Base-by-base conservation (phyloP, 2,888 invertebrate genomes). In the Leptinotarsa tumamoca region DNA sequence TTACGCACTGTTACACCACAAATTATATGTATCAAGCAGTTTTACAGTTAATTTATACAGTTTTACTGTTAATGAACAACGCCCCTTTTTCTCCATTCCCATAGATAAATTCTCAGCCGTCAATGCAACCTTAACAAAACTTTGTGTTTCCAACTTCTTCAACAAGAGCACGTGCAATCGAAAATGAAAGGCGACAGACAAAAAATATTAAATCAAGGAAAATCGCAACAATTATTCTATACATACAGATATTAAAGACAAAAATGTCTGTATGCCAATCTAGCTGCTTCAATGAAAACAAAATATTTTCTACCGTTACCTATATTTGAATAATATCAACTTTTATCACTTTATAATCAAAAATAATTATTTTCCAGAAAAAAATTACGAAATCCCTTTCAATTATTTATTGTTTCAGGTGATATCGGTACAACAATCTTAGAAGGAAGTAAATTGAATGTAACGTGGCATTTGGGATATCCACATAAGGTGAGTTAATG, bases 391-490 rank as follows among this genome's bases (percentile, higher is more conserved):
- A 43, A 10, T 43, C 5, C 43, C 7, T 43, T 13, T 5, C n/a
- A 33, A 15, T 13, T n/a, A 5, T 33, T n/a, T 63, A 33, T 43
- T 63, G 15, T 63, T 63, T 50, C 92, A 96, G 96, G 96, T 82
- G 91, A 92, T 83, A 90, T 94, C 84, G 93, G 92, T 87, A 97
- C 97, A 52, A 92, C 95, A 27, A 90, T 97, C 84, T 87, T 95
- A 78, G 92, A 96, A 21, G 97, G 97, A 72, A 94, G 96, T 78
- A 92, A 92, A 79, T 93, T 98, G 85, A 97, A 95, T 89, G 94
- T 97, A 68, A 94, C 96, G 78, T 98, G 98, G 98, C 97, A 97
- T 89, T 91, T 98, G 84, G 96, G 97, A 15, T 98, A 97, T 89
- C 96, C 98, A 5, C 98, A 98, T 87, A 91, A 93, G 90, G 96